Evolutionary conservation across 2,888 invertebrate genomes (phyloP), one percentile per base, ranked within the genome.

Genomic region (Helleia helle): DNA sequence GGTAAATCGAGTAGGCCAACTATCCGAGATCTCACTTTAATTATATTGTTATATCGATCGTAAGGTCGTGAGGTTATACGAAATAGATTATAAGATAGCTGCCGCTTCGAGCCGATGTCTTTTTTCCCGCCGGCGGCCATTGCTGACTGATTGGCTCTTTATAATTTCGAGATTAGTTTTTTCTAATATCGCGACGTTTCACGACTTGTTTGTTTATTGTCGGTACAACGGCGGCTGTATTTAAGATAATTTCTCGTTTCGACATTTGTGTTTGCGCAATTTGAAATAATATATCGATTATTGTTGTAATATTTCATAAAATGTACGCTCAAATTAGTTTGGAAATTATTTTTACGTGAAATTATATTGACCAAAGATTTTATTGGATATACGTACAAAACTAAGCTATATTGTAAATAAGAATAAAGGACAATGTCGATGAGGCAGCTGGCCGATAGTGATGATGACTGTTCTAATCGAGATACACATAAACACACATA

Each of bases 1-100:
- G 79, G 68, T 58, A 58, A 62, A 50, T 48, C 48, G 42, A 51
- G 48, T 49, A 45, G 53, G 46, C 46, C 45, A n/a, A n/a, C n/a
- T n/a, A n/a, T n/a, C n/a, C n/a, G n/a, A 64, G 71, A 76, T 75
- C 75, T 76, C 74, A 70, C 75, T 83, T 81, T 84, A 84, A 84
- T 84, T 81, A 84, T 83, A 83, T 83, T 80, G 83, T 84, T 76
- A 77, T 71, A 66, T 59, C 67, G 67, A 62, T 65, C 58, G 61
- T 51, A 71, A 71, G 83, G 83, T 84, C 84, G 83, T 71, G 81
- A 73, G 84, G 83, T 84, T 79, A 81, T 62, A 74, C 72, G 71
- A 80, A 81, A 81, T 77, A 83, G 81, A 83, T 83, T 80, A 83
- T 83, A 83, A 58, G 54, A 40, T 30, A 59, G 73, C 72, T 73